A percentile compares a stretch with the other conserved stretches of the same genome.
These are phyloP conservation scores for Falco biarmicus DNA, from an alignment of 2,797 vertebrate species.

Conservation along the genomic window DNA sequence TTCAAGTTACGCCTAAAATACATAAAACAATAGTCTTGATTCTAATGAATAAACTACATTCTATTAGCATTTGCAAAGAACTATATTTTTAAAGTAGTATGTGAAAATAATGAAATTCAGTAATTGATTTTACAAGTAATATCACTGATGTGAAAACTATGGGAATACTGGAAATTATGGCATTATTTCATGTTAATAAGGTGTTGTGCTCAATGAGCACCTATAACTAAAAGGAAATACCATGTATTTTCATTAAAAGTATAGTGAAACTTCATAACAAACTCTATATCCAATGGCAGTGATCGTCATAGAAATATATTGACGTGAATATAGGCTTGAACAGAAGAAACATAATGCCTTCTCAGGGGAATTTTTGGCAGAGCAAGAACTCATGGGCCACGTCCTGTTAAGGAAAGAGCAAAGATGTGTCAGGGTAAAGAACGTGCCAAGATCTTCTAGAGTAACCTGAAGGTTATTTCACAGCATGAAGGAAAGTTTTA, in stretches of 20 bases:
- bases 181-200: neutral
- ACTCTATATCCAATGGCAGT: neutral
- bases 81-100: neutral
- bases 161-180: neutral
- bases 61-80: neutral
- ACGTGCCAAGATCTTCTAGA: neutral
- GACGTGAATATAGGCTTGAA: neutral
- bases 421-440: neutral
- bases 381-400: neutral
- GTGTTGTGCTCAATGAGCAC: neutral
- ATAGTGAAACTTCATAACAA: neutral
- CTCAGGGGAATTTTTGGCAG: neutral
- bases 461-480: neutral
- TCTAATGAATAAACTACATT: conserved; percentile 4
- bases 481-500: neutral
- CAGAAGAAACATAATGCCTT: neutral
- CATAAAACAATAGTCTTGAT: neutral
- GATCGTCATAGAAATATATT: neutral
- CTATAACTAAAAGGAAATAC: neutral
- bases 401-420: neutral
- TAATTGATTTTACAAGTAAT: neutral
- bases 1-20: conserved; percentile 40
- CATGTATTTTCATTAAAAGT: neutral
- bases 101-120: neutral
- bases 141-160: neutral